phyloP scores from a whole-genome alignment of 1,140 invertebrate species.

The silkworm (Bombyx mori) region ASM3026992v2 NC_085127.1:14178001-14178500 shows the following conservation, averaged over 20 bases:
- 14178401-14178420: slow-evolving; percentile 1
- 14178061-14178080: not conserved
- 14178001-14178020: not conserved
- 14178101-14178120: not conserved
- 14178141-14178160: too few species aligned
- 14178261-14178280: not conserved
- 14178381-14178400: not conserved
- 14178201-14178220: not conserved
- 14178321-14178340: not conserved
- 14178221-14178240: not conserved
- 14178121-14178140: not conserved
- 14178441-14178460: not conserved
- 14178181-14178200: not conserved
- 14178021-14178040: not conserved
- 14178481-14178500: not conserved
- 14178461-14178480: not conserved
- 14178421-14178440: not conserved
- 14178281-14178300: not conserved
- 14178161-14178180: too few species aligned
- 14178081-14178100: not conserved
- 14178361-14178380: not conserved
- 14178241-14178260: not conserved
- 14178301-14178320: not conserved
- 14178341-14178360: not conserved
- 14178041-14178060: not conserved